Evolutionary conservation across 2,113 vertebrate genomes (phyloP).

Genomic region (Xiphorhynchus elegans): DNA sequence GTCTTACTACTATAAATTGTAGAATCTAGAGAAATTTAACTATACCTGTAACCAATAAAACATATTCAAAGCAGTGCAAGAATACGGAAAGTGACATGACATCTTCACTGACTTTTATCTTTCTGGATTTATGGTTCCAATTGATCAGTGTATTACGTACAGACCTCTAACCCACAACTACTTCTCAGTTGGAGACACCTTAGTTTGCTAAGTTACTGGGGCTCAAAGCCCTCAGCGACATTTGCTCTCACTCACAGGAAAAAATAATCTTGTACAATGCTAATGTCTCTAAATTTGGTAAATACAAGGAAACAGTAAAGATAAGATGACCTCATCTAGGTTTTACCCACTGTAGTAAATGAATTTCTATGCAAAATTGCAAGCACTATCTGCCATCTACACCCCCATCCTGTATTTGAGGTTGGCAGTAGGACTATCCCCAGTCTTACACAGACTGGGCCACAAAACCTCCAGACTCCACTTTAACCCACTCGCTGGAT

Average conservation of each 20-base stretch:
- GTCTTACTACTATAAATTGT: neutral
- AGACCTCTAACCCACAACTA: neutral
- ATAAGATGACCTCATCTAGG: neutral
- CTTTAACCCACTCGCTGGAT: accelerated
- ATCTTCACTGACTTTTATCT: neutral
- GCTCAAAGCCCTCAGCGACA: neutral
- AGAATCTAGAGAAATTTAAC: neutral
- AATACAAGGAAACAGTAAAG: neutral
- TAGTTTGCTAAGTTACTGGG: neutral
- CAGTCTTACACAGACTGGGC: neutral
- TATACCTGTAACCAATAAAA: neutral
- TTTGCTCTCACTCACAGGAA: neutral
- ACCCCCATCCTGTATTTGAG: neutral
- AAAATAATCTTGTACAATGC: neutral
- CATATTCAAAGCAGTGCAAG: neutral
- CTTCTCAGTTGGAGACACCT: neutral
- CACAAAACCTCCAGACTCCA: neutral
- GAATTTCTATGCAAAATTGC: neutral
- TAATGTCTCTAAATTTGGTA: neutral
- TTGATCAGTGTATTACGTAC: neutral
- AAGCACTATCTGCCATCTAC: neutral
- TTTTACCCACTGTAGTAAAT: neutral
- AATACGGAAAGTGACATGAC: neutral
- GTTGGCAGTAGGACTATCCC: neutral
- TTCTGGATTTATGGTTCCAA: neutral